A percentile compares a stretch with the other conserved stretches of the same genome.
Conservation (phyloP, 2,797 vertebrate species). For the Oryzias sinensis region DNA sequence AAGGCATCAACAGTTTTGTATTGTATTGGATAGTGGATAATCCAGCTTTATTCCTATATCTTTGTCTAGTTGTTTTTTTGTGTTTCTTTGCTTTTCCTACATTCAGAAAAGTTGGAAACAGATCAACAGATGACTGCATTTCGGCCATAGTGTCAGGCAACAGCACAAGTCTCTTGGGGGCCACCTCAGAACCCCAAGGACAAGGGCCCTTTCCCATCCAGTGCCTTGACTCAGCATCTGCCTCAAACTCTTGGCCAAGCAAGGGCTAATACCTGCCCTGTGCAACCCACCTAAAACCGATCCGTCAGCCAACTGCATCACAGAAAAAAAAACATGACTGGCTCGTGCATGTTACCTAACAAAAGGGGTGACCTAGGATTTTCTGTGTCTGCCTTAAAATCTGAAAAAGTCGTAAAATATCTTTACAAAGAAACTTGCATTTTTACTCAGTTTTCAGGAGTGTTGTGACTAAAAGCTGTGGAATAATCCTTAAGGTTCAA, state of each 20-base stretch:
- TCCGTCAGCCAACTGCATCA: conserved; percentile 32
- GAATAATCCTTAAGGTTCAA: conserved; percentile 53
- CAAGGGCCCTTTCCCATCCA: conserved; percentile 79
- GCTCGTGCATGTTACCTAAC: conserved; percentile 12
- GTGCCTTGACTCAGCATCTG: conserved; percentile 95
- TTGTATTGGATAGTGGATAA: conserved; percentile 7
- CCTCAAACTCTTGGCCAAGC: conserved; percentile 75
- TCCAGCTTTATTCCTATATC: neutral
- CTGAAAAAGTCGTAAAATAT: conserved; percentile 53
- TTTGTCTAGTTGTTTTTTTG: neutral
- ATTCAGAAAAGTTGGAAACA: conserved; percentile 74
- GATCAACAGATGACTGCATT: conserved; percentile 83
- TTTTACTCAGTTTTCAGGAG: conserved; percentile 72
- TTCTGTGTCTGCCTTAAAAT: conserved; percentile 86
- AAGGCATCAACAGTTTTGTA: neutral
- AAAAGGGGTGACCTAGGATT: conserved; percentile 47
- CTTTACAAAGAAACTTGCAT: conserved; percentile 43
- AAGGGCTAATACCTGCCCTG: conserved; percentile 71
- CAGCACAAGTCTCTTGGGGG: conserved; percentile 85
- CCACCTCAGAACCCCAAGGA: conserved; percentile 73
- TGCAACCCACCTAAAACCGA: conserved; percentile 61
- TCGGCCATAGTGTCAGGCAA: conserved; percentile 70
- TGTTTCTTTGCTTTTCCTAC: neutral
- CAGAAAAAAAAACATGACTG: conserved; percentile 60
- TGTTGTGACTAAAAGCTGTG: conserved; percentile 69